Evolutionary conservation across 2,113 vertebrate genomes (phyloP).

Genomic region (Labeo rohita): DNA sequence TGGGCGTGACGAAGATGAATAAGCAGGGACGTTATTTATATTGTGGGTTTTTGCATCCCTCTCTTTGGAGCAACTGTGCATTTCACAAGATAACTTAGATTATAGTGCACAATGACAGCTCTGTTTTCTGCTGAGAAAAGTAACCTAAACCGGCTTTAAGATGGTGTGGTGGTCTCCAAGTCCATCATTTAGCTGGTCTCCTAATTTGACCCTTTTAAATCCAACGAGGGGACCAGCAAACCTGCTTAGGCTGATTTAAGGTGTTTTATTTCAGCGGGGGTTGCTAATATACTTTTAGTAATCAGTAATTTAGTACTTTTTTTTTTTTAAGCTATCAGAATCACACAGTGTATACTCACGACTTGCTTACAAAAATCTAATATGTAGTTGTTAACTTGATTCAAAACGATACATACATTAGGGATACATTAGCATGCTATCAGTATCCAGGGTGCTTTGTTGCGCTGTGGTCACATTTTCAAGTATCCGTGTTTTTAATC

Average conservation of each 20-base stretch:
- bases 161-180: not conserved
- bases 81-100: conserved; percentile 15
- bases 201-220: not conserved
- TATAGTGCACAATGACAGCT: not conserved
- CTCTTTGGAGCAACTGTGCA: conserved; percentile 2
- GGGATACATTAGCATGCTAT: conserved; percentile 23
- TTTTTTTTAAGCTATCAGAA: not conserved
- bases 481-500: conserved; percentile 48
- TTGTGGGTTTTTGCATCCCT: conserved; percentile 31
- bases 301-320: not conserved
- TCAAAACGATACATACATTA: conserved; percentile 29
- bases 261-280: not conserved
- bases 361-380: conserved; percentile 19
- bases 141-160: not conserved
- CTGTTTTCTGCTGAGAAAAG: not conserved
- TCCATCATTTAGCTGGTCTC: not conserved
- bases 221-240: not conserved
- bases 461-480: conserved; percentile 36
- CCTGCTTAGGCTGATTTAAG: conserved; percentile 1
- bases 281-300: not conserved
- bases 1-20: conserved; percentile 40
- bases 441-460: conserved; percentile 17
- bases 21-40: not conserved
- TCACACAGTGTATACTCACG: not conserved
- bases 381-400: conserved; percentile 24